phyloP scores from a whole-genome alignment of 2,797 vertebrate species.

The Leptodactylus fallax region DNA sequence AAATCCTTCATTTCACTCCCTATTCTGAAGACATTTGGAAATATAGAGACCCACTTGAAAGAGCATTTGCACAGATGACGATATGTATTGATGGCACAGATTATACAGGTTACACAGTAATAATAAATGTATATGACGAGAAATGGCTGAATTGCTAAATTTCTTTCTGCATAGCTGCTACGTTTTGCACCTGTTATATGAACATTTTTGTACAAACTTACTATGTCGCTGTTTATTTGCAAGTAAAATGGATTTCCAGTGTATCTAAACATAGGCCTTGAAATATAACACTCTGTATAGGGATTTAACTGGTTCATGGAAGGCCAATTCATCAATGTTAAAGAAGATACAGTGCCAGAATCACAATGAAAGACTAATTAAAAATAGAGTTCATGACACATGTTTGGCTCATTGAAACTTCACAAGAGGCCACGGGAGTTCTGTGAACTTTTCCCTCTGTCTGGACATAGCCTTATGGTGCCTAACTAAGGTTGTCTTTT shows the following conservation, averaged over 20 bases:
- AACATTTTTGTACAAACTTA: background rate
- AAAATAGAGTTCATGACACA: constrained; percentile 4
- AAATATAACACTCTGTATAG: background rate
- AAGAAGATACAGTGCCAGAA: background rate
- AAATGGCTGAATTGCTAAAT: background rate
- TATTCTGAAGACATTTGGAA: background rate
- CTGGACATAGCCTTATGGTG: constrained; percentile 1
- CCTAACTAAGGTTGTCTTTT: constrained; percentile 5
- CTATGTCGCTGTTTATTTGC: background rate
- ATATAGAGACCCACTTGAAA: background rate
- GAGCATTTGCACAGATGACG: background rate
- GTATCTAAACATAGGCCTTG: background rate
- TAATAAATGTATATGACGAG: no score
- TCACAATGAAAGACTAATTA: constrained; percentile 34
- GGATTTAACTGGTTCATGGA: background rate
- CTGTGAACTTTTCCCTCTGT: constrained; percentile 33
- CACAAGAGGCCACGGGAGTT: constrained; percentile 6
- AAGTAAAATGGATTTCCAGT: background rate
- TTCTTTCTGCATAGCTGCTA: background rate
- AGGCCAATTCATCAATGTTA: background rate
- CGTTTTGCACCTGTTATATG: no score
- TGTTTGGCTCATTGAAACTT: constrained; percentile 24
- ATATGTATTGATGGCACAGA: background rate
- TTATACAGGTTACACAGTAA: background rate
- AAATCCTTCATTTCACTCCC: background rate